Conservation (phyloP, 2,113 vertebrate species). For the Cercocebus atys region DNA sequence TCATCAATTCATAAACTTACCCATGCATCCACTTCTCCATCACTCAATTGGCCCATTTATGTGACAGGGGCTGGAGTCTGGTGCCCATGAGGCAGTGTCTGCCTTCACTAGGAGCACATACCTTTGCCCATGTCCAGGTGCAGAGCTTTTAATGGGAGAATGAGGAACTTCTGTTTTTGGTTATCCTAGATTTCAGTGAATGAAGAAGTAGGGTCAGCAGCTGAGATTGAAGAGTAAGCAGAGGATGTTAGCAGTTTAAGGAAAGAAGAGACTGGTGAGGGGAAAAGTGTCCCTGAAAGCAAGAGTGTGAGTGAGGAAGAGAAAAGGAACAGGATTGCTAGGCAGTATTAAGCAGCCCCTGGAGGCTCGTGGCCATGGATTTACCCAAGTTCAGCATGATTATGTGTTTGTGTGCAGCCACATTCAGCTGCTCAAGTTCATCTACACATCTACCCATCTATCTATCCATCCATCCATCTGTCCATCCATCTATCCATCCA, state of each 20-base stretch:
- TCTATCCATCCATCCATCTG: neutral
- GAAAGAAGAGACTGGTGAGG: neutral
- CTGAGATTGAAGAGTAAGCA: neutral
- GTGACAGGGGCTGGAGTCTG: neutral
- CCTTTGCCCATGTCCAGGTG: rapidly evolving
- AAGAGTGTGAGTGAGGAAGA: neutral
- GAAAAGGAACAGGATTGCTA: rapidly evolving
- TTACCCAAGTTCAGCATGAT: rapidly evolving
- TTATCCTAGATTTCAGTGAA: rapidly evolving
- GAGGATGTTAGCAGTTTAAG: neutral
- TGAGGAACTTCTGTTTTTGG: neutral
- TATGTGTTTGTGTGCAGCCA: neutral
- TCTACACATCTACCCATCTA: neutral
- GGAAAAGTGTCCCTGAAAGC: neutral
- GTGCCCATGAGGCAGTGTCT: neutral
- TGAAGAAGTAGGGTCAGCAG: neutral
- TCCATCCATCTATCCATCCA: neutral
- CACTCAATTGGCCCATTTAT: neutral
- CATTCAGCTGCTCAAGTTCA: neutral
- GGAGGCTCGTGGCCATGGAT: rapidly evolving
- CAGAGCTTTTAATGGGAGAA: rapidly evolving
- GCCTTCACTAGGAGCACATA: neutral
- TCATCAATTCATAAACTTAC: neutral
- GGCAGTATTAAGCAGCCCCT: neutral
- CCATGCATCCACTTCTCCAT: neutral